phyloP scores from a whole-genome alignment of 2,888 invertebrate species.

The Acrocera orbiculus region DNA sequence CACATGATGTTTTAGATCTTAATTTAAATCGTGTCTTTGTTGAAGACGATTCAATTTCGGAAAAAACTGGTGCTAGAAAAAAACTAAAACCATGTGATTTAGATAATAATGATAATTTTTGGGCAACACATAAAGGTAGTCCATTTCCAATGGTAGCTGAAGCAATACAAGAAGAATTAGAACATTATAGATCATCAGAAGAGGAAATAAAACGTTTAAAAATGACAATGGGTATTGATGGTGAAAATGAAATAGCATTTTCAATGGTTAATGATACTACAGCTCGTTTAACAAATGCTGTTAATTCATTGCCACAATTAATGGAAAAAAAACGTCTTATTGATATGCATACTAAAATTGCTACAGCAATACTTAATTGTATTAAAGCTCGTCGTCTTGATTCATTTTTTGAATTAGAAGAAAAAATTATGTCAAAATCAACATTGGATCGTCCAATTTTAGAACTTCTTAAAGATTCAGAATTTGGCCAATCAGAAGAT shows the following conservation, averaged over 20 bases:
- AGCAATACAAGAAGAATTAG: slow-evolving; percentile 95
- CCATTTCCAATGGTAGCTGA: slow-evolving; percentile 92
- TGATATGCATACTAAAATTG: slow-evolving; percentile 97
- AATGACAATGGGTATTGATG: slow-evolving; percentile 83
- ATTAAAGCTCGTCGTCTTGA: slow-evolving; percentile 84
- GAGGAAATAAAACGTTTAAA: slow-evolving; percentile 94
- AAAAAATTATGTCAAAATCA: slow-evolving; percentile 86
- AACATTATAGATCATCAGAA: slow-evolving; percentile 80
- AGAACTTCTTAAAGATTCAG: slow-evolving; percentile 72
- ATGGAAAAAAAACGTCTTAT: slow-evolving; percentile 94
- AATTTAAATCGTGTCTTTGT: slow-evolving; percentile 67
- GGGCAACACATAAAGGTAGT: slow-evolving; percentile 85
- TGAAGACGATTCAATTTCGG: slow-evolving; percentile 39
- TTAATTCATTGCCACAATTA: slow-evolving; percentile 88
- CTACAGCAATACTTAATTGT: slow-evolving; percentile 72
- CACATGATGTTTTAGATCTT: slow-evolving; percentile 88
- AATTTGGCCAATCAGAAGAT: slow-evolving; percentile 76
- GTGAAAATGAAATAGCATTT: slow-evolving; percentile 69
- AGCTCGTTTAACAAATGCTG: slow-evolving; percentile 81
- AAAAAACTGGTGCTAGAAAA: slow-evolving; percentile 40
- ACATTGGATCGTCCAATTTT: slow-evolving; percentile 67
- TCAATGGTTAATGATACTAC: slow-evolving; percentile 85
- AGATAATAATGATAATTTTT: slow-evolving; percentile 76
- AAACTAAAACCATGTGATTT: slow-evolving; percentile 83
- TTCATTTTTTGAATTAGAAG: slow-evolving; percentile 93